Percentiles rank a stretch among this genome's conserved stretches.
Evolutionary conservation across 1,140 invertebrate species (phyloP).

Genomic region (Meloidogyne floridensis): DNA sequence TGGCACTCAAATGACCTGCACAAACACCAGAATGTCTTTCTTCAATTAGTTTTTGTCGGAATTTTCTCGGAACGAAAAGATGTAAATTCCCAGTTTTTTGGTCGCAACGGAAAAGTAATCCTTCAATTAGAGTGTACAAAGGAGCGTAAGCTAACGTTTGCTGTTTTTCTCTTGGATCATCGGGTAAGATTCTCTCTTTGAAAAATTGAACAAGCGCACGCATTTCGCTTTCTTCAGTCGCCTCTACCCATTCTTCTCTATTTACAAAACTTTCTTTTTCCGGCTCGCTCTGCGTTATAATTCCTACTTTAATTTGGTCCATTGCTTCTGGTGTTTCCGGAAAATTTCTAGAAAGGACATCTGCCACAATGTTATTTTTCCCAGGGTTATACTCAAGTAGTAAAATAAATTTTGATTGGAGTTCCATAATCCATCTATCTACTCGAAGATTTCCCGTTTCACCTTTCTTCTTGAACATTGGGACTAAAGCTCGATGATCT

Average conservation of each 20-base stretch:
- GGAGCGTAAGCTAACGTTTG: neutral
- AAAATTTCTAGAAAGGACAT: constrained; percentile 22
- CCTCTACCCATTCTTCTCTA: constrained; percentile 19
- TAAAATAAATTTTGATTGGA: constrained; percentile 8
- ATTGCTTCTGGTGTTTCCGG: neutral
- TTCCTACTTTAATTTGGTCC: neutral
- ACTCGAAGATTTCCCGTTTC: constrained; percentile 23
- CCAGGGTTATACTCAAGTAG: constrained; percentile 24
- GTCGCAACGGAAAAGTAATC: neutral
- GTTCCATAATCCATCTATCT: constrained; percentile 28
- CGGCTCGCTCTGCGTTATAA: neutral
- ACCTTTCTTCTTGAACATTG: constrained; percentile 14
- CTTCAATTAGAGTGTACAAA: neutral
- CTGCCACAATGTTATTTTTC: constrained; percentile 29
- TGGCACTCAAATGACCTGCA: constrained; percentile 19
- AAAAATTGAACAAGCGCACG: constrained; percentile 9
- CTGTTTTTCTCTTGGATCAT: constrained; percentile 15
- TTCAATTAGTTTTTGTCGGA: constrained; percentile 5
- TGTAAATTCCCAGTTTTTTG: neutral
- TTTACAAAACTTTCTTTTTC: constrained; percentile 3
- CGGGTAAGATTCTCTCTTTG: neutral
- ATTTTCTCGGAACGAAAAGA: constrained; percentile 16
- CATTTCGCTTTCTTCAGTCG: constrained; percentile 12
- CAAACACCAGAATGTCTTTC: constrained; percentile 11
- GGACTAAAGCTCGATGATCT: constrained; percentile 28